phyloP scores from a whole-genome alignment of 2,888 invertebrate species.

The Ichneumoninae sp. region DNA sequence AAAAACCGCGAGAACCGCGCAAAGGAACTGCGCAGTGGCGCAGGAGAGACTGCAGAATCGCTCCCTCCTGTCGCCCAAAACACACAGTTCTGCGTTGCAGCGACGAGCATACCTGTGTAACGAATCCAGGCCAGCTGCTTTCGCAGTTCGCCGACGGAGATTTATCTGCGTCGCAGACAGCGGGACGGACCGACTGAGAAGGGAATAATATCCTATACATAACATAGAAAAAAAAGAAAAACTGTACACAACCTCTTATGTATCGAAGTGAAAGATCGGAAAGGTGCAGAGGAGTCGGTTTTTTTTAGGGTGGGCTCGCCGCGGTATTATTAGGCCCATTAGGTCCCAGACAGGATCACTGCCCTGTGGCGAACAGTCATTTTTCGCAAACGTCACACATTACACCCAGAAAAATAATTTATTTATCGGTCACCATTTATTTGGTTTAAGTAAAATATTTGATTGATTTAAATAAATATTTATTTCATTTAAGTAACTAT shows the following conservation, averaged over 20 bases:
- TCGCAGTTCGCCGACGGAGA: slow-evolving; percentile 51
- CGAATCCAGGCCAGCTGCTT: slow-evolving; percentile 63
- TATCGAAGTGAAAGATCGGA: slow-evolving; percentile 38
- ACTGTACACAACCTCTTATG: not conserved
- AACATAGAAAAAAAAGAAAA: slow-evolving; percentile 35
- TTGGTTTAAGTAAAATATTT: too few relatives aligned
- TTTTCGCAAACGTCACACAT: slow-evolving; percentile 57
- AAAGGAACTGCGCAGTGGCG: not conserved
- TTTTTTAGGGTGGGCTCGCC: slow-evolving; percentile 18
- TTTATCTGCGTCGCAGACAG: slow-evolving; percentile 51
- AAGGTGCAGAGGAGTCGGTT: slow-evolving; percentile 48
- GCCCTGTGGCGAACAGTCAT: slow-evolving; percentile 27
- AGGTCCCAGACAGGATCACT: slow-evolving; percentile 44
- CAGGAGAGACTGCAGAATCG: slow-evolving; percentile 5
- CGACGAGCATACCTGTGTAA: slow-evolving; percentile 53
- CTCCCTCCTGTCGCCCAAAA: slow-evolving; percentile 45
- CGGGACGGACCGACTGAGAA: slow-evolving; percentile 20
- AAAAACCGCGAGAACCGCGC: slow-evolving; percentile 52
- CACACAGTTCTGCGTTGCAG: slow-evolving; percentile 43
- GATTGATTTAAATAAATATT: too few relatives aligned
- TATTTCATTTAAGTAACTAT: too few relatives aligned
- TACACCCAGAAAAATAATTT: not conserved
- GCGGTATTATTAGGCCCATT: slow-evolving; percentile 59
- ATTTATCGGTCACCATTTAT: too few relatives aligned
- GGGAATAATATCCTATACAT: slow-evolving; percentile 44